These are phyloP conservation scores for Mustelus asterias DNA, from an alignment of 2,113 vertebrate species.

Conservation along the genomic window DNA sequence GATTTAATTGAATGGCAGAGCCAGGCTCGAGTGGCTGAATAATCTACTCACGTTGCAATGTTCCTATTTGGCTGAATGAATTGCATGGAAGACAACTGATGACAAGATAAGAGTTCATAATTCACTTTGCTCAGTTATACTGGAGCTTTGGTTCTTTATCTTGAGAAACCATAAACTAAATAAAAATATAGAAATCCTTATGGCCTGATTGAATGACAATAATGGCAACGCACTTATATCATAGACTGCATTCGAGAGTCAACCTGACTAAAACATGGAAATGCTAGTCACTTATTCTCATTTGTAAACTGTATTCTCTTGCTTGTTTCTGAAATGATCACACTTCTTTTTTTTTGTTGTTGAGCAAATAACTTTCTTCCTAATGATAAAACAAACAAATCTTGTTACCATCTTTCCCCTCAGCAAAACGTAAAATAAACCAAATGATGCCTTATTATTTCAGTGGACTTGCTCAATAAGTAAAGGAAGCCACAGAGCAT, in stretches of 20 bases:
- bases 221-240: background rate
- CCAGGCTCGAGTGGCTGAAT: background rate
- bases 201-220: background rate
- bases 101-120: background rate
- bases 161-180: background rate
- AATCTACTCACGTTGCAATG: background rate
- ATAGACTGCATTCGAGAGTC: background rate
- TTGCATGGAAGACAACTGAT: background rate
- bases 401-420: background rate
- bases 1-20: background rate
- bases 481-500: background rate
- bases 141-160: background rate
- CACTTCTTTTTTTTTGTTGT: background rate
- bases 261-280: background rate
- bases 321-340: background rate
- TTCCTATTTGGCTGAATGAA: background rate
- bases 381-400: background rate
- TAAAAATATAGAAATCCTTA: background rate
- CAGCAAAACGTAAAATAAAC: background rate
- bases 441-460: background rate
- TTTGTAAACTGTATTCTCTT: background rate
- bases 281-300: background rate
- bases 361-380: background rate
- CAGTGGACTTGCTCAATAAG: background rate
- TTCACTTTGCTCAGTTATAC: background rate